phyloP scores from a whole-genome alignment of 2,113 vertebrate species.

The Willisornis vidua region DNA sequence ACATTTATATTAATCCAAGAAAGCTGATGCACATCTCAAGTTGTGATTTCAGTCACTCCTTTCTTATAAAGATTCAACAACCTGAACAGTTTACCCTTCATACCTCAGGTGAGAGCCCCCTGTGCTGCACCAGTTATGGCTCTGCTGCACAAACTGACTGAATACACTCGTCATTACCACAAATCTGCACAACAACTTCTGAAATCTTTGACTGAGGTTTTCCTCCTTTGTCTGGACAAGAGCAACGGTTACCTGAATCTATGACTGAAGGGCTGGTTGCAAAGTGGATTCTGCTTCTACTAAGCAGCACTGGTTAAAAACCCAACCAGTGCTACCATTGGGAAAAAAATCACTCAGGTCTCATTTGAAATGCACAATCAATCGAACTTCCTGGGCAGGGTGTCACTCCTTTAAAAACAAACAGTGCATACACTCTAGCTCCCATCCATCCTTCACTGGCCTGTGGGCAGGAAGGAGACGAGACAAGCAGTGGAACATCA shows the following conservation, averaged over 20 bases:
- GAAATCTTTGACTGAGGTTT: background rate
- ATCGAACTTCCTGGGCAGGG: slow-evolving; percentile 18
- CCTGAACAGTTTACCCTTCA: background rate
- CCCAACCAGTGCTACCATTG: background rate
- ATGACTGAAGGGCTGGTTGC: background rate
- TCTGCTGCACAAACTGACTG: background rate
- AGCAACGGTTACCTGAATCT: background rate
- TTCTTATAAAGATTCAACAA: background rate
- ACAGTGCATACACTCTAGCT: background rate
- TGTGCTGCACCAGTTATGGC: background rate
- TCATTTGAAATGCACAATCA: slow-evolving; percentile 35
- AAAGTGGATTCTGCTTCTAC: background rate
- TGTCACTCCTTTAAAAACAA: background rate
- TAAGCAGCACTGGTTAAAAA: background rate
- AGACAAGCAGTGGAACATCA: background rate
- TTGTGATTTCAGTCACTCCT: background rate
- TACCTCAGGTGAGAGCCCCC: background rate
- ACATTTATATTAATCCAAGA: background rate
- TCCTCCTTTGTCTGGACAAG: background rate
- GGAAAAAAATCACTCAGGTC: background rate
- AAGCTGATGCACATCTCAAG: background rate
- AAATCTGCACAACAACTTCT: background rate
- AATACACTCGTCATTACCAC: background rate
- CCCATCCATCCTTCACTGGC: background rate
- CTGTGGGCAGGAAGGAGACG: background rate